Conservation (phyloP, 2,888 invertebrate species). For the Acanthosepion esculentum region DNA sequence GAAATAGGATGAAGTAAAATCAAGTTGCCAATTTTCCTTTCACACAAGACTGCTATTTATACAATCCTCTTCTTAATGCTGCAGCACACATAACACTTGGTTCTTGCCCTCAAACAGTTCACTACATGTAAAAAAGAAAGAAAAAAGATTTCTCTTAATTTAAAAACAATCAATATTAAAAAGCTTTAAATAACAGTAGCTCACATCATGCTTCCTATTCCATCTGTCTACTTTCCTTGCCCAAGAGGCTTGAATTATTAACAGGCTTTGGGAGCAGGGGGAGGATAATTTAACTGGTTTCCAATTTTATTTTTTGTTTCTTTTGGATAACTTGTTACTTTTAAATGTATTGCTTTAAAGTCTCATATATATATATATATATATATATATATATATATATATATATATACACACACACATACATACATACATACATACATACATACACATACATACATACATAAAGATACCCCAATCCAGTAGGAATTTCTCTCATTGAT, state of each 20-base stretch:
- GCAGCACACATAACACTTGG: not conserved
- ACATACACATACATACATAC: not conserved
- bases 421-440: too few relatives aligned
- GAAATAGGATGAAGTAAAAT: not conserved
- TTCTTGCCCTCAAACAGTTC: not conserved
- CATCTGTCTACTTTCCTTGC: not conserved
- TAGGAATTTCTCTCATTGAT: not conserved
- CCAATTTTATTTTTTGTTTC: not conserved
- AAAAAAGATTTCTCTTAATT: too few relatives aligned
- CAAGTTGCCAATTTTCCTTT: not conserved
- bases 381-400: too few relatives aligned
- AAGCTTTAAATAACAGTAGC: too few relatives aligned
- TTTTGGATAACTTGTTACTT: not conserved
- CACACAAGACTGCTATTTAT: not conserved
- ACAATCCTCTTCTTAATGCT: not conserved
- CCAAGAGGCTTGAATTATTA: not conserved
- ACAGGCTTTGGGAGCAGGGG: not conserved
- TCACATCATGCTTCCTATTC: not conserved
- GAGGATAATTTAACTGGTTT: not conserved
- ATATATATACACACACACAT: too few relatives aligned
- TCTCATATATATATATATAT: not conserved
- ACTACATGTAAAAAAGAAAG: not conserved
- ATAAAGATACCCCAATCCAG: not conserved
- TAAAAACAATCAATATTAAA: too few relatives aligned
- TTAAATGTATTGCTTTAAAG: not conserved